Base-by-base conservation (phyloP, 2,797 vertebrate genomes). In the Coendou prehensilis region DNA sequence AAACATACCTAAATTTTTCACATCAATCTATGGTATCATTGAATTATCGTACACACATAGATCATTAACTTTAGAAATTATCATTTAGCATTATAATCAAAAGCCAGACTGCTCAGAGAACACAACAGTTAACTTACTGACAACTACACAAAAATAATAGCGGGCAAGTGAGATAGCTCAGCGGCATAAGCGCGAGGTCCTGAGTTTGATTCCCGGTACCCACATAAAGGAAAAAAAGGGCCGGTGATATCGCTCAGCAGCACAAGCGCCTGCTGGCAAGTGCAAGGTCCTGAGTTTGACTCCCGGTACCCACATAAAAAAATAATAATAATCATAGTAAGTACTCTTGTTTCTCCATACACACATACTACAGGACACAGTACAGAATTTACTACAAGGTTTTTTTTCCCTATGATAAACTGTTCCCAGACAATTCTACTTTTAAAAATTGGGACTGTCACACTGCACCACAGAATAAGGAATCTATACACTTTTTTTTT, bases 51-150 rank as follows among this genome's bases (percentile, higher is more conserved):
- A 84, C 14, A 89, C 2, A 18, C 18, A 56, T 6, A 82, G 18
- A 33, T 22, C 59, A 86, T 78, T 89, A 83, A 94, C 22, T 93
- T 91, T 37, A 83, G 2, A 82, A 45, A 91, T 41, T 28, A 69
- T 1, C 47, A 78, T 61, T 89, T 57, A 93, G 41, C 45, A 59
- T 54, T 73, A 13, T 64, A 54, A 64, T 50, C 26, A 75, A 37
- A 83, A 57, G 57, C 23, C 47, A 80, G n/a, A 56, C 17, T 64
- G 61, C 33, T 89, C 61, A 92, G 50, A 94, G 89, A 80, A 95
- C 30, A 97, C 4, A 88, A 92, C 5, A 96, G 83, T 89, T 78
- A 96, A 71, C 83, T 94, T 87, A 73, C 41, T 54, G 10, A 73
- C 54, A 95, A 86, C 20, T 57, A 90, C 18, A 80, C 23, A 93